Percentiles rank a stretch among this genome's conserved stretches.
These are phyloP conservation scores for Myotis daubentonii DNA, from an alignment of 2,797 vertebrate genomes.

Conservation along the genomic window DNA sequence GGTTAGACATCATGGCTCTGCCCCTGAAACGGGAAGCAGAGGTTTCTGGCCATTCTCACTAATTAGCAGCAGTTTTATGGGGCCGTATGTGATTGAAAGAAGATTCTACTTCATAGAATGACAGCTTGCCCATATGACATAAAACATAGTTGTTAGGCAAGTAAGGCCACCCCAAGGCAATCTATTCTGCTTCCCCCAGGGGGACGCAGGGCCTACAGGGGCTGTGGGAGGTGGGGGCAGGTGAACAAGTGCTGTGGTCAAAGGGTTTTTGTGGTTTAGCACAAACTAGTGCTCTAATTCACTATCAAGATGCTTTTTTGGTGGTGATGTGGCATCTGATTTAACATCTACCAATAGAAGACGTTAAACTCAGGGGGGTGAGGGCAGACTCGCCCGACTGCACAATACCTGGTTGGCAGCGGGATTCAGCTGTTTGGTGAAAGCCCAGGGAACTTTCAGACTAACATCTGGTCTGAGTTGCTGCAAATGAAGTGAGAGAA, in stretches of 20 bases:
- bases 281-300: background rate
- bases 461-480: background rate
- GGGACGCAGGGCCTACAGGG: background rate
- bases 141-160: background rate
- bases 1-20: accelerated
- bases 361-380: background rate
- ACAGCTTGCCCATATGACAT: background rate
- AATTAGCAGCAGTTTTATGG: background rate
- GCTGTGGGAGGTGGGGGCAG: no score
- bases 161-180: background rate
- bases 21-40: no score
- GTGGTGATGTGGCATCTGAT: background rate
- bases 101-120: background rate
- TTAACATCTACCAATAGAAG: background rate
- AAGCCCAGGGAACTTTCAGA: background rate
- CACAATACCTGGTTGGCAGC: no score
- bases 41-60: background rate
- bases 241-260: no score
- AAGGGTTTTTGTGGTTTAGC: background rate
- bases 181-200: background rate
- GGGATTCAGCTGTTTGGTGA: background rate
- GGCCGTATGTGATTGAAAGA: background rate
- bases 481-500: background rate
- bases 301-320: background rate
- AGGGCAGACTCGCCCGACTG: background rate